A percentile compares a stretch with the other conserved stretches of the same genome.
These are phyloP conservation scores for Helicolenus hilgendorfi DNA, from an alignment of 2,797 vertebrate species.

Conservation along the genomic window DNA sequence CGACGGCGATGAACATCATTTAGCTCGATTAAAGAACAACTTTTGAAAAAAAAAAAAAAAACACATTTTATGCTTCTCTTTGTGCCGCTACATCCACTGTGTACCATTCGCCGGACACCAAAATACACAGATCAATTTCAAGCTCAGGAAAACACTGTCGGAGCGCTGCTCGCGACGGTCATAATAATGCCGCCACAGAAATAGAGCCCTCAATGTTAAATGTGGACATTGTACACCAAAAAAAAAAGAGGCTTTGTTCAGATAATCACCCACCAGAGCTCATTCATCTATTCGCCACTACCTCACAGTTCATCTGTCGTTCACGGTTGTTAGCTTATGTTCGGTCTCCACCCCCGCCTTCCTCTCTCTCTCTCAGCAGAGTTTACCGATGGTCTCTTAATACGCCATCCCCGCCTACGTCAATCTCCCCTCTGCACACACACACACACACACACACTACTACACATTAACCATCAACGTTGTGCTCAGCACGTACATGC, in stretches of 20 bases:
- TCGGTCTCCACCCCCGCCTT: neutral
- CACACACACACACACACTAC: conserved; percentile 1
- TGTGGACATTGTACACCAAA: neutral
- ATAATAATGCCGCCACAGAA: neutral
- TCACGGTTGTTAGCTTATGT: neutral
- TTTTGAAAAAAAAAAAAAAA: neutral
- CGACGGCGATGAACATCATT: too few relatives aligned
- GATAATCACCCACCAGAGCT: neutral
- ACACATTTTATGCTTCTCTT: neutral
- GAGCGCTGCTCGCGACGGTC: neutral
- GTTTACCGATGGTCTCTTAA: conserved; percentile 42
- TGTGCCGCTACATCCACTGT: neutral
- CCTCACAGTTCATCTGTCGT: neutral
- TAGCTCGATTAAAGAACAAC: neutral
- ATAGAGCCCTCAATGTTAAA: neutral
- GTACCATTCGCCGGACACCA: too few relatives aligned
- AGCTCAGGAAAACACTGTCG: neutral
- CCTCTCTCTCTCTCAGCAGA: conserved; percentile 1
- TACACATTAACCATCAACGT: conserved; percentile 44
- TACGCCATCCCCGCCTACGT: conserved; percentile 26
- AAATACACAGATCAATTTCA: neutral
- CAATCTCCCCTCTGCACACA: conserved; percentile 13
- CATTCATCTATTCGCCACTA: neutral
- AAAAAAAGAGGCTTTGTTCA: neutral
- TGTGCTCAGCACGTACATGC: conserved; percentile 20